A percentile compares a stretch with the other conserved stretches of the same genome.
phyloP scores from a whole-genome alignment of 2,888 invertebrate genomes.

The Hymenopus coronatus region DNA sequence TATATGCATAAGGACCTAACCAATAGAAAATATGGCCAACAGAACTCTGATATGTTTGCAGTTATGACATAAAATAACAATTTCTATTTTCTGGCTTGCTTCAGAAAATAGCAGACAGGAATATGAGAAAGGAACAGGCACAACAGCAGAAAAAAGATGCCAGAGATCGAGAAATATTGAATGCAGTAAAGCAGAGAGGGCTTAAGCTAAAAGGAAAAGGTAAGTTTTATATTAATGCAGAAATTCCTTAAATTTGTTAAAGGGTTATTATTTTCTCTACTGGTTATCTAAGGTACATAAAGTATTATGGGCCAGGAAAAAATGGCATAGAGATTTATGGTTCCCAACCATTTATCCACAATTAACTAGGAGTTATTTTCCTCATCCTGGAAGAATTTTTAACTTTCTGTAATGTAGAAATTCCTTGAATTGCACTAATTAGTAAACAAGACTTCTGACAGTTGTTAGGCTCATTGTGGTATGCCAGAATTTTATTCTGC shows the following conservation, averaged over 20 bases:
- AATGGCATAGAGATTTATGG: not conserved
- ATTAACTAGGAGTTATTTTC: not conserved
- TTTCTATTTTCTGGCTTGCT: not conserved
- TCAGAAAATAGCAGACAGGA: slow-evolving; percentile 32
- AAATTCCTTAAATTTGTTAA: not conserved
- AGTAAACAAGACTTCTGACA: not conserved
- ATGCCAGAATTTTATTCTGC: not conserved
- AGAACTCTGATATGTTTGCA: too few relatives aligned
- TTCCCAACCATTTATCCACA: not conserved
- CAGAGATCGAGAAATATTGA: slow-evolving; percentile 48
- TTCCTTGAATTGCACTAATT: not conserved
- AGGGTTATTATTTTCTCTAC: too few relatives aligned
- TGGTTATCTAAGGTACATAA: too few relatives aligned
- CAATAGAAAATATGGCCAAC: too few relatives aligned
- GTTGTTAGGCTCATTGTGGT: too few relatives aligned
- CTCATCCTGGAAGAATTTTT: not conserved
- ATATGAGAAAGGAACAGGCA: slow-evolving; percentile 23
- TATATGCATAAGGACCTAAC: too few relatives aligned
- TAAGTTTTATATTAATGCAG: not conserved
- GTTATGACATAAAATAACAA: too few relatives aligned
- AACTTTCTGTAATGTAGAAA: too few relatives aligned
- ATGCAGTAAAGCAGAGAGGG: slow-evolving; percentile 49
- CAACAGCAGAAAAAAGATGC: slow-evolving; percentile 44
- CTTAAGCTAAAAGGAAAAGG: slow-evolving; percentile 41
- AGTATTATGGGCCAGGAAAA: too few relatives aligned